These are phyloP conservation scores for Luscinia megarhynchos DNA, from an alignment of 2,797 vertebrate species.

Conservation along the genomic window DNA sequence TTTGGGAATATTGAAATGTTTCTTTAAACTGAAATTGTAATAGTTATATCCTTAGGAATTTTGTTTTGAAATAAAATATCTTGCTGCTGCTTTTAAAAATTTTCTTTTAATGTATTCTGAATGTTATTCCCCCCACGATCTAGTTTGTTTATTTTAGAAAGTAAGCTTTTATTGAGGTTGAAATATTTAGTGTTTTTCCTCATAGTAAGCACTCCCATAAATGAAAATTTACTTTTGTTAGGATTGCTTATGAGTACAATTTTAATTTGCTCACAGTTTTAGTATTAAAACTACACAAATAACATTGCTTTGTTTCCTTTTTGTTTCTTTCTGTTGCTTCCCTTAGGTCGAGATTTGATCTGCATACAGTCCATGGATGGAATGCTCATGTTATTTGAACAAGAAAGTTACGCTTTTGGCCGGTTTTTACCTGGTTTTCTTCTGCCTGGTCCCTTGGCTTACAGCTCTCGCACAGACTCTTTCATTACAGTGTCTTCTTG, in stretches of 20 bases:
- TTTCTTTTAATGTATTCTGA: not conserved
- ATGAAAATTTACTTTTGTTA: not conserved
- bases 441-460: constrained; percentile 90
- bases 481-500: constrained; percentile 93
- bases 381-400: constrained; percentile 97
- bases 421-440: constrained; percentile 94
- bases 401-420: constrained; percentile 95
- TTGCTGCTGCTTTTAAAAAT: not conserved
- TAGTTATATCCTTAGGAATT: not conserved
- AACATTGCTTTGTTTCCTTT: not conserved
- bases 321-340: not conserved
- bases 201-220: not conserved
- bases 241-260: not conserved
- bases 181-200: not conserved
- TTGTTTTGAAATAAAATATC: not conserved
- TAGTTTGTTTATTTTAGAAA: not conserved
- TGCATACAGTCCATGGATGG: constrained; percentile 98
- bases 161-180: not conserved
- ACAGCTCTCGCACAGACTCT: constrained; percentile 90
- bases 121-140: not conserved
- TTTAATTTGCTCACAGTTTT: not conserved
- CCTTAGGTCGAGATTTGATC: constrained; percentile 91
- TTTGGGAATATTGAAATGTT: not conserved
- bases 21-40: not conserved
- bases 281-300: not conserved